Evolutionary conservation across 2,113 vertebrate genomes (phyloP).

Genomic region (Protobothrops flavoviridis): DNA sequence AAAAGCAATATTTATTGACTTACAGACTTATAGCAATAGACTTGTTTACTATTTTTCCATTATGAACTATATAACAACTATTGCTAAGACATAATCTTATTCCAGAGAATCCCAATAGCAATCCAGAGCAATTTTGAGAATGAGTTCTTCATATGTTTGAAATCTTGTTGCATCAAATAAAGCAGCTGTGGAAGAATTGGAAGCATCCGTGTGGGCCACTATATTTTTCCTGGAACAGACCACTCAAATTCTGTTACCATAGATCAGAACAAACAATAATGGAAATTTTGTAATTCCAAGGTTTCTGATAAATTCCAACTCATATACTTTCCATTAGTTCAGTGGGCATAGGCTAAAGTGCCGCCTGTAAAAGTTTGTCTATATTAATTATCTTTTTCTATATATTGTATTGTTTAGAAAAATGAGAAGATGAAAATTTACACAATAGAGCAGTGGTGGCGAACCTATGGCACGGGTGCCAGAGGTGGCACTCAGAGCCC

Average conservation of each 20-base stretch:
- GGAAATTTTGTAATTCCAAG: not conserved
- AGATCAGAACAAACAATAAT: not conserved
- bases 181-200: not conserved
- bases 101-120: not conserved
- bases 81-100: not conserved
- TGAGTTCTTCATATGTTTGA: not conserved
- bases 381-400: not conserved
- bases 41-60: not conserved
- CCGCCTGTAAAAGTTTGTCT: not conserved
- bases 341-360: not conserved
- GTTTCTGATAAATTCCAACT: not conserved
- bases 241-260: not conserved
- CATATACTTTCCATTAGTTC: not conserved
- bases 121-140: not conserved
- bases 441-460: not conserved
- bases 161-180: not conserved
- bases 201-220: not conserved
- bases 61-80: not conserved
- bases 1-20: not conserved
- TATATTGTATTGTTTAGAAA: not conserved
- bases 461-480: too few relatives aligned
- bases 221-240: not conserved
- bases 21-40: not conserved
- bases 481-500: too few relatives aligned
- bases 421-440: not conserved